A percentile compares a stretch with the other conserved stretches of the same genome.
Evolutionary conservation across 2,797 vertebrate genomes (phyloP).

Genomic region (Falco concolor): DNA sequence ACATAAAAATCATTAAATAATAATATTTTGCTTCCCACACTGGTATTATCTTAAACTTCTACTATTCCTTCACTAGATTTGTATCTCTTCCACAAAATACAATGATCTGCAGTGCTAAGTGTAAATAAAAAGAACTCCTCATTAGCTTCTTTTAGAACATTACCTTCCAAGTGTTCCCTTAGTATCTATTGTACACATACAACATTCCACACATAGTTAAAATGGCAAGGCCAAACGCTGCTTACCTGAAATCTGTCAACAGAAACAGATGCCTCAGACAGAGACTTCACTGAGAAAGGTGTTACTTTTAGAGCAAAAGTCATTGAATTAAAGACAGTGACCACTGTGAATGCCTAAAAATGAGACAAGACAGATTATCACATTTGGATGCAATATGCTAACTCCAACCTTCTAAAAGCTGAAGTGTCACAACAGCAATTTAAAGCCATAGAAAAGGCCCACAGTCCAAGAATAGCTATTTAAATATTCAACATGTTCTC

Average conservation of each 20-base stretch:
- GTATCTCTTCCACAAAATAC: not conserved
- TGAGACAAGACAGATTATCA: not conserved
- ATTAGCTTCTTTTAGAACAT: not conserved
- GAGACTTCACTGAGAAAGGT: slow-evolving; percentile 90
- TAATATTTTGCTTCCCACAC: not conserved
- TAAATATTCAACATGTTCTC: not conserved
- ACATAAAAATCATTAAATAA: not conserved
- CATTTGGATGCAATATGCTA: not conserved
- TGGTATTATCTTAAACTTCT: not conserved
- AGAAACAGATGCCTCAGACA: slow-evolving; percentile 89
- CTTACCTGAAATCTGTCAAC: slow-evolving; percentile 90
- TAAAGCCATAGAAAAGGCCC: not conserved
- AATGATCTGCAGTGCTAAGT: not conserved
- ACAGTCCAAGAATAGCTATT: not conserved
- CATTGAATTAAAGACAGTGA: slow-evolving; percentile 94
- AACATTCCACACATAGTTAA: not conserved
- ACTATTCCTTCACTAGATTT: not conserved
- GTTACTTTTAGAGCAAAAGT: slow-evolving; percentile 95
- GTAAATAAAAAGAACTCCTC: not conserved
- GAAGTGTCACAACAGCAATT: not conserved
- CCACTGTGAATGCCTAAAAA: slow-evolving; percentile 89
- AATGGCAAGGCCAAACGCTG: not conserved
- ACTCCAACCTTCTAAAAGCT: not conserved
- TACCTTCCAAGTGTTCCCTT: not conserved
- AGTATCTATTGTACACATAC: not conserved